phyloP scores from a whole-genome alignment of 2,797 vertebrate genomes.

The Eulemur mongoz region DNA sequence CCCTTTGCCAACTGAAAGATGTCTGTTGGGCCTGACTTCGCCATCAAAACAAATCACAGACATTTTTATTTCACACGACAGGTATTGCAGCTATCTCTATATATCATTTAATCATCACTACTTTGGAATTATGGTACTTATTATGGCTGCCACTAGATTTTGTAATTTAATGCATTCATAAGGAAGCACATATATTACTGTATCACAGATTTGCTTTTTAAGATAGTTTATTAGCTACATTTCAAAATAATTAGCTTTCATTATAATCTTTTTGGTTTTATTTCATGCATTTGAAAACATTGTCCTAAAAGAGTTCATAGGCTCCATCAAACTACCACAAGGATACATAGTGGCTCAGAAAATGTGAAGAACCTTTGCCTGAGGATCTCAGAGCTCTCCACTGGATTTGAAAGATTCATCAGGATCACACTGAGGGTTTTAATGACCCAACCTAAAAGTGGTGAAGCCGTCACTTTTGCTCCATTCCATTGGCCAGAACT shows the following conservation, averaged over 20 bases:
- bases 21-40: background rate
- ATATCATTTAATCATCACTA: background rate
- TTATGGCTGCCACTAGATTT: background rate
- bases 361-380: background rate
- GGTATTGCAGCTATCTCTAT: background rate
- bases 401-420: background rate
- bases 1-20: background rate
- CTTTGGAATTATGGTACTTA: background rate
- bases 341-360: background rate
- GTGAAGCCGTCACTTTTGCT: background rate
- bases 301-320: background rate
- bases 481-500: background rate
- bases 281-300: background rate
- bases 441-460: background rate
- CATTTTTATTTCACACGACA: background rate
- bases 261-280: background rate
- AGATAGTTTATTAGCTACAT: background rate
- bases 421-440: background rate
- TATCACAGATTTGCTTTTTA: background rate
- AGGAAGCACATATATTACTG: background rate
- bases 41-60: background rate
- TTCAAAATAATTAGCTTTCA: background rate
- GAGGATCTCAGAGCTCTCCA: background rate
- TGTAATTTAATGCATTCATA: background rate
- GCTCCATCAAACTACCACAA: background rate